Base-by-base conservation (phyloP, 1,140 invertebrate species). In the Dolichoris vasculosae region DNA sequence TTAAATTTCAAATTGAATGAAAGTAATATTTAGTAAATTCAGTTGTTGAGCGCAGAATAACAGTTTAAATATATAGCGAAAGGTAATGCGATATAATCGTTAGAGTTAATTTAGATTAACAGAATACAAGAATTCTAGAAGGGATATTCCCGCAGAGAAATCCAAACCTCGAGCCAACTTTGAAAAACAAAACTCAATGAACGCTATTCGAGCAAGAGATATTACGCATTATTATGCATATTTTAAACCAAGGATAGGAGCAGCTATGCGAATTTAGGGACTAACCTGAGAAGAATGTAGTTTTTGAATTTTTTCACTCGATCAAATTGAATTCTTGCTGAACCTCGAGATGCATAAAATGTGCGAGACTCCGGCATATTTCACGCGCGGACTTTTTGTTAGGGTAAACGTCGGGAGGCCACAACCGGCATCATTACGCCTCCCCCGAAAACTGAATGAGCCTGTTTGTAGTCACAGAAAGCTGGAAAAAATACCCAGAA, bases 221-320 rank as follows among this genome's bases (percentile, higher is more conserved):
- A 80, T 80, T 80, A 85, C 87, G 88, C 88, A 88, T 88, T 73
- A 73, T 73, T 73, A 89, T 88, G 86, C 85, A 87, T 87, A 89
- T 90, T 89, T 87, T 81, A 85, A 77, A 63, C 46, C 64, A 30
- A 9, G 43, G 40, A 76, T 84, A 59, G 82, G 46, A 75, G 81
- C 15, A 26, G 67, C 69, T 32, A 43, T 46, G n/a, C 35, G 38
- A 43, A 7, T 20, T 55, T 59, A 38, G 76, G 3, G 77, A 59
- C 71, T 85, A 84, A 69, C 82, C 73, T 48, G 2, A 30, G 75
- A 89, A 89, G 92, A 92, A 92, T 92, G 90, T 90, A 89, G 90
- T 92, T 92, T 92, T 93, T 93, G 91, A 89, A 92, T 92, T 93
- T 90, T 89, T 91, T 91, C 86, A 86, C 46, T 30, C 83, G 76